Conservation (phyloP, 2,113 vertebrate genomes). For the Otocyon megalotis region DNA sequence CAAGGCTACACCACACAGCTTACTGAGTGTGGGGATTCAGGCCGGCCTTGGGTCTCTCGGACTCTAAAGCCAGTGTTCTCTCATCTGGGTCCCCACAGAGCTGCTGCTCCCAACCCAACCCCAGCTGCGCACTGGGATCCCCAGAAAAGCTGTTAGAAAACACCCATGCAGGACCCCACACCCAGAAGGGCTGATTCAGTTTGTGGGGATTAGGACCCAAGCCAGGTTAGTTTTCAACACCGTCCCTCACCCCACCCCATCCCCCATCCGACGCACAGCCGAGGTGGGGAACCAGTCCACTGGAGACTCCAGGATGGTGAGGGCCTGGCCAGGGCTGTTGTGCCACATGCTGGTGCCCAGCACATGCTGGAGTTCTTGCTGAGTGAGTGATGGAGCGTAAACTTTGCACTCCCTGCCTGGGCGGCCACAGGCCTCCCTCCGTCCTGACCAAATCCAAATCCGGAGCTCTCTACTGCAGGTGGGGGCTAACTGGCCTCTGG, state of each 20-base stretch:
- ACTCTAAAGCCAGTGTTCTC: background rate
- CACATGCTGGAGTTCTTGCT: rapidly evolving
- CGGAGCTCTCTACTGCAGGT: background rate
- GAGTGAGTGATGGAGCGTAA: background rate
- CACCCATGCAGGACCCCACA: background rate
- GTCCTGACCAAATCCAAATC: background rate
- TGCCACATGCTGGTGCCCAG: background rate
- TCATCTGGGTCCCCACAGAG: too few relatives aligned
- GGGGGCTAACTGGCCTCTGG: rapidly evolving
- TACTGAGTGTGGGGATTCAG: background rate
- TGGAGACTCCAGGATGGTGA: background rate
- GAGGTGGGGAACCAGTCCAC: background rate
- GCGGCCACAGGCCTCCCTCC: background rate
- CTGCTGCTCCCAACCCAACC: rapidly evolving
- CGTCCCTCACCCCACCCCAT: background rate
- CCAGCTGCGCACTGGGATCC: background rate
- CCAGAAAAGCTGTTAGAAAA: background rate
- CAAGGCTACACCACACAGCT: background rate
- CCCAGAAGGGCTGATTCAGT: too few relatives aligned
- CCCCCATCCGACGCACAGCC: rapidly evolving
- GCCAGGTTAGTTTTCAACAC: background rate
- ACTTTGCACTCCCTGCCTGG: background rate
- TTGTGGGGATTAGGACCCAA: background rate
- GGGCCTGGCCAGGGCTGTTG: background rate
- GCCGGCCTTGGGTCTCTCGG: background rate